Evolutionary conservation across 2,797 vertebrate species (phyloP).

Genomic region (Vireo griseus): DNA sequence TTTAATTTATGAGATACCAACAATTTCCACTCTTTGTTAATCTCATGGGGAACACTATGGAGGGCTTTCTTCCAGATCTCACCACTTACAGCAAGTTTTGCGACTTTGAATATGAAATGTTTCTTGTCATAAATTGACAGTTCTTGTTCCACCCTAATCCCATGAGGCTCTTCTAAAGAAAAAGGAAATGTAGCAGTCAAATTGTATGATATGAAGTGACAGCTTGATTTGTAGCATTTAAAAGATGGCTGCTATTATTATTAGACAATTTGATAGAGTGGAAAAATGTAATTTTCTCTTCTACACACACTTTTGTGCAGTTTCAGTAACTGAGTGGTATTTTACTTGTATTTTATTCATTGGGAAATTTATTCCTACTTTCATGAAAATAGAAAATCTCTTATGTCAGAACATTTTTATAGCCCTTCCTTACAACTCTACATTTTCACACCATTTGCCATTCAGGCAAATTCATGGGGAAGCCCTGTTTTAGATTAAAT

Average conservation of each 20-base stretch:
- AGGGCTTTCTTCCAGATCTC: neutral
- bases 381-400: neutral
- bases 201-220: slow-evolving; percentile 22
- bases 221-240: slow-evolving; percentile 43
- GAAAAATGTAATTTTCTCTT: slow-evolving; percentile 30
- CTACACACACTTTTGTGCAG: neutral
- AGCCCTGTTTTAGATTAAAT: neutral
- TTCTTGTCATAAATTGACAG: slow-evolving; percentile 44
- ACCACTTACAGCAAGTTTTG: neutral
- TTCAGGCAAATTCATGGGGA: neutral
- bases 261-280: slow-evolving; percentile 12
- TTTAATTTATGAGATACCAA: neutral
- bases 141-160: slow-evolving; percentile 27
- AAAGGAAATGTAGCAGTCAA: slow-evolving; percentile 31
- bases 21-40: neutral
- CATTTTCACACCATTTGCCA: neutral
- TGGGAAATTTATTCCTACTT: neutral
- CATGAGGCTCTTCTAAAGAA: neutral
- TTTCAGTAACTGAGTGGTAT: neutral
- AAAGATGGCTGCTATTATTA: slow-evolving; percentile 24
- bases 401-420: neutral
- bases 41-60: neutral
- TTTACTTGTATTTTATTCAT: neutral
- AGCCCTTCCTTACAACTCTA: neutral
- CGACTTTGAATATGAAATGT: neutral